A percentile compares a stretch with the other conserved stretches of the same genome.
These are phyloP conservation scores for Ptiloglossa arizonensis DNA, from an alignment of 1,140 invertebrate genomes.

Conservation along the genomic window DNA sequence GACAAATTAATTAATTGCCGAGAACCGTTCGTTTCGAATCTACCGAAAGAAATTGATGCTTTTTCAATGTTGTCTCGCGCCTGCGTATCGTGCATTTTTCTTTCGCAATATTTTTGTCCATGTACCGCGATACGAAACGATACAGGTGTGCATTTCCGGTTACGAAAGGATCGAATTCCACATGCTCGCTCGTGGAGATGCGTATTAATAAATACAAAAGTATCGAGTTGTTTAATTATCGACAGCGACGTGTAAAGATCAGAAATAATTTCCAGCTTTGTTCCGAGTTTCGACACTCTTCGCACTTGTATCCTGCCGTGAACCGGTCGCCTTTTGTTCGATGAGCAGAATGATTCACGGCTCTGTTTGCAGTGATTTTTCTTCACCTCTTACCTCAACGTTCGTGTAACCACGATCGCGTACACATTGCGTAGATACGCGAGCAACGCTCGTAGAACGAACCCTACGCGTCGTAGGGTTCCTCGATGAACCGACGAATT, in stretches of 20 bases:
- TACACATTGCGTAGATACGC: not conserved
- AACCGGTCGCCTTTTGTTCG: not conserved
- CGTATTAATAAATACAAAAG: not conserved
- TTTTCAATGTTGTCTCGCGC: too few species aligned
- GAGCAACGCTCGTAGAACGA: not conserved
- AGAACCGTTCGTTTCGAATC: too few species aligned
- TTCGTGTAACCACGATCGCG: slow-evolving; percentile 16
- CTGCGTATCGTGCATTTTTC: too few species aligned
- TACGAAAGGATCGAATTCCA: too few species aligned
- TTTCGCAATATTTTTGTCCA: too few species aligned
- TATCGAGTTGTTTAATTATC: not conserved
- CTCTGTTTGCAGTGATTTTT: slow-evolving; percentile 63
- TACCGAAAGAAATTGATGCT: too few species aligned
- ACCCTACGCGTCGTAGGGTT: too few species aligned
- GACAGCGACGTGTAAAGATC: not conserved
- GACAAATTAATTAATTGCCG: too few species aligned
- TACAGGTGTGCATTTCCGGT: too few species aligned
- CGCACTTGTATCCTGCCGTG: not conserved
- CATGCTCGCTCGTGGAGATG: too few species aligned
- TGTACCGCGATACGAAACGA: too few species aligned
- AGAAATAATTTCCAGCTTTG: not conserved
- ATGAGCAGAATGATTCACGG: slow-evolving; percentile 59
- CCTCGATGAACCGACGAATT: too few species aligned
- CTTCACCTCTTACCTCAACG: slow-evolving; percentile 53
- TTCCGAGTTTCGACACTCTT: not conserved